These are phyloP conservation scores for Holothuria scabra DNA, from an alignment of 53 echinoderm and acorn worm species.

Conservation along the genomic window DNA sequence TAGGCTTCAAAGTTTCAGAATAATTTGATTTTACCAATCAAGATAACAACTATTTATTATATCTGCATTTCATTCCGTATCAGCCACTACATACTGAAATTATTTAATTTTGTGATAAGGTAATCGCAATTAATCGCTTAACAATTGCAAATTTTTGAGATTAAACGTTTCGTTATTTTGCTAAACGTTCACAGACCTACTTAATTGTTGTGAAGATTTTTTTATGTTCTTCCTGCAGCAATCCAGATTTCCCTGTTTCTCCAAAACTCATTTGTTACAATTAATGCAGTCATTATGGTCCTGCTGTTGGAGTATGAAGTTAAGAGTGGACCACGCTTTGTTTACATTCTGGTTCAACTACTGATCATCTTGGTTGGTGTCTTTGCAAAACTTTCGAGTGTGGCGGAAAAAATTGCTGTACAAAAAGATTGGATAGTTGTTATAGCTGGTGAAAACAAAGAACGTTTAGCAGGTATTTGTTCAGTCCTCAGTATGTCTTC, in stretches of 20 bases:
- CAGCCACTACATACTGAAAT: too few species aligned
- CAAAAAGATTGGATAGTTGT: slow-evolving; percentile 99
- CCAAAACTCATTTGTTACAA: slow-evolving; percentile 76
- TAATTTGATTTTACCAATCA: too few species aligned
- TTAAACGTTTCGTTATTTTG: too few species aligned
- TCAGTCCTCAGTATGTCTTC: too few species aligned
- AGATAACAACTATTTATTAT: too few species aligned
- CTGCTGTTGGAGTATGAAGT: slow-evolving; percentile 56
- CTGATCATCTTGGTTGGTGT: slow-evolving; percentile 79
- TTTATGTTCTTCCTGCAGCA: slow-evolving; percentile 42
- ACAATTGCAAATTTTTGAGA: too few species aligned
- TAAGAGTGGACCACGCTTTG: slow-evolving; percentile 42
- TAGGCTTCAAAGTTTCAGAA: too few species aligned
- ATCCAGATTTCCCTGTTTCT: slow-evolving; percentile 68
- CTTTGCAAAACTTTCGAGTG: slow-evolving; percentile 73
- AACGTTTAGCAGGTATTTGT: slow-evolving; percentile 69
- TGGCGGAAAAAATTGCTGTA: slow-evolving; percentile 85
- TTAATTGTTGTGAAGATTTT: not conserved
- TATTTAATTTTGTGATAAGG: too few species aligned
- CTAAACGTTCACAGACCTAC: too few species aligned
- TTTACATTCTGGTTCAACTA: slow-evolving; percentile 59
- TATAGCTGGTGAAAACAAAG: slow-evolving; percentile 73
- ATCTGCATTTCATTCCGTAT: too few species aligned
- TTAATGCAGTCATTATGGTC: slow-evolving; percentile 72
- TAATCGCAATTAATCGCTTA: too few species aligned